Base-by-base conservation (phyloP, 2,797 vertebrate genomes). In the Calcarius lapponicus region DNA sequence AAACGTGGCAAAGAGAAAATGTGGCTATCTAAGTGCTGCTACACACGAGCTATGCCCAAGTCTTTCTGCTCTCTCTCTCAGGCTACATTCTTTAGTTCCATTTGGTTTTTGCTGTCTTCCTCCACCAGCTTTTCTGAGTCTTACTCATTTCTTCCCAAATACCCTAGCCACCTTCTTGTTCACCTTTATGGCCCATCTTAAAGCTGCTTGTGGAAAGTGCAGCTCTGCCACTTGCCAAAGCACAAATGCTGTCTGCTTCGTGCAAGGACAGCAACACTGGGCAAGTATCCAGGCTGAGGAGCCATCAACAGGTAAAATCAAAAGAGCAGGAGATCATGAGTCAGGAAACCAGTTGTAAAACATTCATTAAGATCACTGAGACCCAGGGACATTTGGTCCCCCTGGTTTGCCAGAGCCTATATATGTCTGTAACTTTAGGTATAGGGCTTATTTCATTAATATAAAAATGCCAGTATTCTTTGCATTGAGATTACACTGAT, bases 91-190 rank as follows among this genome's bases (percentile, higher is more conserved):
- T 84, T 67, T 19, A 72, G 25, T 16, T 73, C 45, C 20, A 4
- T 34, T 66, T 18, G 14, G 13, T 74, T 67, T 64, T 81, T 74
- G 19, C 20, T 10, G 1, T 3, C 57, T 71, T 83, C 74, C 34
- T 61, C 72, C 43, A 67, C 47, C 40, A 81, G 34, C 21, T 67
- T 48, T 48, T 71, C 61, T 10, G 6, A 80, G 54, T 36, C 32
- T 78, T 43, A n/a, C 20, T 65, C 2, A 32, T 67, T 65, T 72
- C 45, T 86, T 70, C 69, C 57, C 24, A 36, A 7, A 21, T 36
- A 53, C 32, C 1, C 0, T 28, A 3, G 0, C 4, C 51, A 28
- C n/a, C 4, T 53, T 22, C 43, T 76, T 13, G 3, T 21, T 72
- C 32, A 11, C 10, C 28, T 75, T 80, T 42, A 34, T 28, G 67